phyloP scores from a whole-genome alignment of 2,113 vertebrate species.

The Phalacrocorax aristotelis region DNA sequence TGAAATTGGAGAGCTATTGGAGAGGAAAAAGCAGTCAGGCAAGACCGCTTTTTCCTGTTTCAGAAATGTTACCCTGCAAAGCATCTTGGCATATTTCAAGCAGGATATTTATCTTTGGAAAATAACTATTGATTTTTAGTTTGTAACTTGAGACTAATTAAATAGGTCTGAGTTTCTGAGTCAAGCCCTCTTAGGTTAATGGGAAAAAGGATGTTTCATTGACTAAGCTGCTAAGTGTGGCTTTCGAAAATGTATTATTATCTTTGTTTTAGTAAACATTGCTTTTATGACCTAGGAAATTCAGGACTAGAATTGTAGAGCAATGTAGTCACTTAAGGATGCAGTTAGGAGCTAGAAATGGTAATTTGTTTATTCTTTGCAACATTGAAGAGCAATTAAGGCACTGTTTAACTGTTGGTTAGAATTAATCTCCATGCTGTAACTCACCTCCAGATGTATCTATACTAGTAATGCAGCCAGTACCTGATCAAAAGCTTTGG shows the following conservation, averaged over 20 bases:
- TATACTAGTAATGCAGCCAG: neutral
- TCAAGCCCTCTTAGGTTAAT: slow-evolving; percentile 12
- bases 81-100: neutral
- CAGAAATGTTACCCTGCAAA: neutral
- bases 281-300: slow-evolving; percentile 23
- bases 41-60: neutral
- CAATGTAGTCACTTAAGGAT: neutral
- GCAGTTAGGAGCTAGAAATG: neutral
- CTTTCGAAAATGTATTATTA: slow-evolving; percentile 19
- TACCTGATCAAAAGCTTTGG: neutral
- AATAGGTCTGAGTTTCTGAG: slow-evolving; percentile 12
- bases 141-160: slow-evolving; percentile 35
- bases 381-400: neutral
- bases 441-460: neutral
- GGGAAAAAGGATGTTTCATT: slow-evolving; percentile 30
- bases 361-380: neutral
- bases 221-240: neutral
- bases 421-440: neutral
- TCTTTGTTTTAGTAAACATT: slow-evolving; percentile 10
- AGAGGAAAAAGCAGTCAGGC: neutral
- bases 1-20: neutral
- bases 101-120: slow-evolving; percentile 28
- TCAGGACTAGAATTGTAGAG: neutral
- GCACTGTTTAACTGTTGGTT: neutral
- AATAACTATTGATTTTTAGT: slow-evolving; percentile 51